Conservation (phyloP, 1,140 invertebrate genomes). For the Pseudoatta argentina region DNA sequence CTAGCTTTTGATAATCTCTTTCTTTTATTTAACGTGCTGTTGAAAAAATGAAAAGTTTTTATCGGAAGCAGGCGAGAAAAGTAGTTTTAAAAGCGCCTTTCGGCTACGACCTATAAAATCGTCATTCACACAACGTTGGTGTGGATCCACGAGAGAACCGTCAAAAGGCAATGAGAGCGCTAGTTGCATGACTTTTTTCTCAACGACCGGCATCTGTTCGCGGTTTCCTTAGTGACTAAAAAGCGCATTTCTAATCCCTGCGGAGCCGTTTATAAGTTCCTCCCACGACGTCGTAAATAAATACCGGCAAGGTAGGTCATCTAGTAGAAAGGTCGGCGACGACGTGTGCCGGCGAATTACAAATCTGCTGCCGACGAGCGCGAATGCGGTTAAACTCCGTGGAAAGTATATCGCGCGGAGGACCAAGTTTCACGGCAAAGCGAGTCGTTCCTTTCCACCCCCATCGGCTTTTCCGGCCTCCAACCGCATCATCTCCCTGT, state of each 20-base stretch:
- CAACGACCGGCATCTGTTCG: neutral
- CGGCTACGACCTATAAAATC: conserved; percentile 54
- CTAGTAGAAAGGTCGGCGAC: conserved; percentile 32
- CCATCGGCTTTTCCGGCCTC: conserved; percentile 28
- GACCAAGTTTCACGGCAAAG: conserved; percentile 52
- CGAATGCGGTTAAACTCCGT: conserved; percentile 52
- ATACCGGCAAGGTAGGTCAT: conserved; percentile 34
- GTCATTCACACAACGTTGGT: conserved; percentile 32
- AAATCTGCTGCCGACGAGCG: conserved; percentile 30
- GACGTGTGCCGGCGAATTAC: conserved; percentile 33
- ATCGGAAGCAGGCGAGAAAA: conserved; percentile 1
- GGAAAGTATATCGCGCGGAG: conserved; percentile 53
- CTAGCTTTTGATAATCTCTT: neutral
- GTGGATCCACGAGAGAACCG: neutral
- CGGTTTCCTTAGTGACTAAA: neutral
- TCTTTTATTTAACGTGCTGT: conserved; percentile 32
- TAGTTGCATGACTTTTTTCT: conserved; percentile 25
- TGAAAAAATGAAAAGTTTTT: conserved; percentile 40
- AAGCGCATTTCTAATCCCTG: conserved; percentile 3
- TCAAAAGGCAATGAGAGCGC: conserved; percentile 28
- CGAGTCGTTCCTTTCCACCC: conserved; percentile 7
- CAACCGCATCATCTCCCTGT: neutral
- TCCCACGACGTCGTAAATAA: conserved; percentile 51
- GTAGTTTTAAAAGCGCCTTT: conserved; percentile 45
- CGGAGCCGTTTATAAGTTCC: conserved; percentile 60